phyloP scores from a whole-genome alignment of 2,888 invertebrate species.

The Parnassius apollo region DNA sequence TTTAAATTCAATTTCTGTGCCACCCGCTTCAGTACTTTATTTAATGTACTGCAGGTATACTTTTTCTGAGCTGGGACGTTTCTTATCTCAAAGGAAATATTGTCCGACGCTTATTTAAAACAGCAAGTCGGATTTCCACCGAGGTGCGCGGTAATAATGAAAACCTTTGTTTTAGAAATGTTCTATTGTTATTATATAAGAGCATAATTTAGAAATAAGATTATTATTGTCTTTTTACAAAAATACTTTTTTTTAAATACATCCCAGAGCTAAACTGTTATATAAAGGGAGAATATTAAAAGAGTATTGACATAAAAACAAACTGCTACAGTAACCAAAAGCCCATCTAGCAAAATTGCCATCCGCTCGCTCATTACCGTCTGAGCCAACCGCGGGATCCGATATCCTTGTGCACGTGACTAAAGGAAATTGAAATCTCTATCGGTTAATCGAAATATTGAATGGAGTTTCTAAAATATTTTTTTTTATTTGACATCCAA shows the following conservation, averaged over 20 bases:
- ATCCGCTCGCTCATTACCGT: constrained; percentile 77
- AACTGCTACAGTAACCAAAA: constrained; percentile 66
- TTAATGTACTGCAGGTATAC: constrained; percentile 49
- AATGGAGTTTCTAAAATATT: constrained; percentile 53
- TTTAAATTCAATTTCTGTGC: constrained; percentile 47
- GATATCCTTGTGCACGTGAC: constrained; percentile 77
- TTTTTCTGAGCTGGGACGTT: constrained; percentile 41
- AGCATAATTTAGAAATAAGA: too few relatives aligned
- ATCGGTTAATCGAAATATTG: constrained; percentile 78
- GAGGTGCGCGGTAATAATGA: constrained; percentile 24
- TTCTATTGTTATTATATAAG: too few relatives aligned
- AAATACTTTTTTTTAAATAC: not conserved
- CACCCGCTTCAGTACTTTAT: constrained; percentile 40
- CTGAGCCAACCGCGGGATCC: constrained; percentile 74
- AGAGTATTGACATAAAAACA: constrained; percentile 67
- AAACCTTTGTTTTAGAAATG: constrained; percentile 1
- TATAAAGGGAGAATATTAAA: constrained; percentile 56
- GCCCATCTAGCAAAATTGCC: constrained; percentile 77
- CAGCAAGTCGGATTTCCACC: constrained; percentile 29
- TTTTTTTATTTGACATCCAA: constrained; percentile 50
- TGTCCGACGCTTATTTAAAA: constrained; percentile 42
- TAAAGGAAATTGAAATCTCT: constrained; percentile 80
- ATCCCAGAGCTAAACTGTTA: constrained; percentile 7
- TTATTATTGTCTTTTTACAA: too few relatives aligned
- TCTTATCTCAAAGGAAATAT: constrained; percentile 41